Percentiles rank a stretch among this genome's conserved stretches.
Evolutionary conservation across 2,113 vertebrate species (phyloP).

Genomic region (Equus quagga): DNA sequence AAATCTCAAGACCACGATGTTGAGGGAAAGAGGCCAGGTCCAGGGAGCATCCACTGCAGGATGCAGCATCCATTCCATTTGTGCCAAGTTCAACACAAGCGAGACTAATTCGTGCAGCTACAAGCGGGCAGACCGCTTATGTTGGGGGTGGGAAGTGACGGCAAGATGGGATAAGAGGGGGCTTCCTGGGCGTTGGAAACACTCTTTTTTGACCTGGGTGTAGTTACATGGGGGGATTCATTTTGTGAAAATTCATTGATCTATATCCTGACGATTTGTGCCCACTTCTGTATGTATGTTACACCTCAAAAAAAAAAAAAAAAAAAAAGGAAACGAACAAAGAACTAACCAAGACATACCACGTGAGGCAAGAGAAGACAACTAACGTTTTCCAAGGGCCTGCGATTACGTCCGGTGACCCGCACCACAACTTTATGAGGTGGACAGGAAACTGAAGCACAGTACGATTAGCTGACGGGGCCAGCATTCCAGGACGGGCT

Average conservation of each 20-base stretch:
- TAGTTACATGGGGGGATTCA: accelerated
- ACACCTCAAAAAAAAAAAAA: background rate
- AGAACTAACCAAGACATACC: background rate
- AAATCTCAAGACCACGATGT: accelerated
- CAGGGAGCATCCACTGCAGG: background rate
- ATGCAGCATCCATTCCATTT: background rate
- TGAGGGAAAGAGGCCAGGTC: background rate
- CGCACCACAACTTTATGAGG: accelerated
- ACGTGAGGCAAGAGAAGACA: background rate
- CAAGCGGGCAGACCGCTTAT: background rate
- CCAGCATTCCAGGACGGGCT: background rate
- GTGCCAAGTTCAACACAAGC: background rate
- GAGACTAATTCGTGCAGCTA: accelerated
- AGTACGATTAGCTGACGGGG: accelerated
- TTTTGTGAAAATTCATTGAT: background rate
- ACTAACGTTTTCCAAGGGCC: background rate
- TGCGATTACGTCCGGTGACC: accelerated
- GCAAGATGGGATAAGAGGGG: background rate
- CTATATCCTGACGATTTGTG: background rate
- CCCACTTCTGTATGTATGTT: background rate
- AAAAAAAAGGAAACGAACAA: background rate
- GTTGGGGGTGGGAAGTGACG: no score
- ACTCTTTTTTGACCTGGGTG: background rate
- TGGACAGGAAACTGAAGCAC: background rate
- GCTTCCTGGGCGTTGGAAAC: background rate